Conservation (phyloP, 2,113 vertebrate species). For the Lontra canadensis region DNA sequence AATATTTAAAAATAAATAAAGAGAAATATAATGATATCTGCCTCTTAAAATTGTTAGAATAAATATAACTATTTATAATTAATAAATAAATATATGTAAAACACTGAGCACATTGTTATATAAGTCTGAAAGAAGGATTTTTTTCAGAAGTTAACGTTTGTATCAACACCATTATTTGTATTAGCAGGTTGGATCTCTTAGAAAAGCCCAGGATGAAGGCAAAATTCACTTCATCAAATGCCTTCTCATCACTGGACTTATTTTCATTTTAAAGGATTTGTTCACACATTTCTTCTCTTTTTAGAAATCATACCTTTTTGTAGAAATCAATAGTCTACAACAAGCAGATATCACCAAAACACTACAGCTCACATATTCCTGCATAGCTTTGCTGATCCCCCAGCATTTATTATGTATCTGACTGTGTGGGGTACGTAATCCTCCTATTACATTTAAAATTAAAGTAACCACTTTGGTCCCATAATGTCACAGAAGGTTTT, state of each 20-base stretch:
- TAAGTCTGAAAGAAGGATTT: background rate
- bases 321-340: constrained; percentile 53
- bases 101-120: background rate
- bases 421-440: constrained; percentile 39
- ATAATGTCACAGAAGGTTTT: constrained; percentile 58
- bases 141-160: background rate
- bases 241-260: background rate
- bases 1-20: background rate
- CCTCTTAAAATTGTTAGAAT: background rate
- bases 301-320: constrained; percentile 12
- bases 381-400: constrained; percentile 42
- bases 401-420: constrained; percentile 52
- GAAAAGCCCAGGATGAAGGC: background rate
- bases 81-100: background rate
- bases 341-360: constrained; percentile 23
- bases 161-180: background rate
- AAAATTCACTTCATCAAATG: constrained; percentile 15
- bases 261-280: constrained; percentile 55
- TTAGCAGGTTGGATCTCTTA: background rate
- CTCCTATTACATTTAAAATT: constrained; percentile 60
- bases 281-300: constrained; percentile 17
- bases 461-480: constrained; percentile 19
- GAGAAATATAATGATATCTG: background rate
- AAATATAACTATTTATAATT: background rate
- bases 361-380: background rate